These are phyloP conservation scores for Polia nebulosa DNA, from an alignment of 2,888 invertebrate species.

Conservation along the genomic window DNA sequence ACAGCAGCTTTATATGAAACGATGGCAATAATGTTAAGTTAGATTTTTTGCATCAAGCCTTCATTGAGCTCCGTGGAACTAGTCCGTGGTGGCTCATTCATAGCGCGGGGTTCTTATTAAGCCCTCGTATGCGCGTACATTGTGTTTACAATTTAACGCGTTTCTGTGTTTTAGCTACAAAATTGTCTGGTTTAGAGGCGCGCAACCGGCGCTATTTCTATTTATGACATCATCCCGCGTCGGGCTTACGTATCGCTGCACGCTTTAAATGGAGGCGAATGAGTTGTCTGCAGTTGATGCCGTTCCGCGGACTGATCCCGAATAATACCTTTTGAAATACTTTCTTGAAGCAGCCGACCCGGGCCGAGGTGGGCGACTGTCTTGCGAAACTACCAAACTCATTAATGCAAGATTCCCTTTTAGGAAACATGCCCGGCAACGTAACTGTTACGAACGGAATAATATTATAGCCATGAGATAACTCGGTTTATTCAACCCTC, in stretches of 20 bases:
- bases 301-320: conserved; percentile 89
- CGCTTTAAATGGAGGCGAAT: conserved; percentile 91
- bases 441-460: conserved; percentile 81
- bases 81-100: conserved; percentile 37
- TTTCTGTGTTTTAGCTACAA: conserved; percentile 84
- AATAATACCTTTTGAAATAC: conserved; percentile 88
- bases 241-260: conserved; percentile 91
- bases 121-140: conserved; percentile 49
- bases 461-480: conserved; percentile 75
- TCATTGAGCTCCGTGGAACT: conserved; percentile 7
- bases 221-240: conserved; percentile 91
- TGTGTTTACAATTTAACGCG: conserved; percentile 78
- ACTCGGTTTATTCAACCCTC: conserved; percentile 67
- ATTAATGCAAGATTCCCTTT: conserved; percentile 90
- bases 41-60: not conserved
- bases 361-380: conserved; percentile 79
- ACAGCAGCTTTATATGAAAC: not conserved
- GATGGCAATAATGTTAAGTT: conserved; percentile 1
- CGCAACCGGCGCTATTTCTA: conserved; percentile 90
- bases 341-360: conserved; percentile 81
- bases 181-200: conserved; percentile 80
- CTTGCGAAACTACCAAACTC: conserved; percentile 86
- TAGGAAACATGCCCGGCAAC: conserved; percentile 82
- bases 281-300: conserved; percentile 89
- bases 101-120: conserved; percentile 24